Evolutionary conservation across 2,797 vertebrate species (phyloP).

Genomic region (Pteronotus mesoamericanus): DNA sequence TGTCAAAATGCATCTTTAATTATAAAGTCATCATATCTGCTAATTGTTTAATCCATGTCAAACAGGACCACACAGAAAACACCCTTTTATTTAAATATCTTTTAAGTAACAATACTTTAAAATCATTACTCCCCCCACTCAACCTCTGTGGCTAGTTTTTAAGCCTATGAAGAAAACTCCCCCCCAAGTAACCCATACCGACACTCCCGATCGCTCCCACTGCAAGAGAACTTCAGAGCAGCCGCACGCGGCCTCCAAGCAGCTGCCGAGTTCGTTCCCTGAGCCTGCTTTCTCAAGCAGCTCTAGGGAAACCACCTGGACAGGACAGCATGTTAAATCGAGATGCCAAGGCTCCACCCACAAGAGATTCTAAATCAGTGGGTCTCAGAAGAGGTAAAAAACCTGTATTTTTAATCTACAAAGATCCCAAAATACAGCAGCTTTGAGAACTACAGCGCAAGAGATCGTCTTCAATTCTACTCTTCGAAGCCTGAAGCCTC

Average conservation of each 20-base stretch:
- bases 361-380: neutral
- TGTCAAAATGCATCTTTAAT: neutral
- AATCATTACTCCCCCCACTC: neutral
- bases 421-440: neutral
- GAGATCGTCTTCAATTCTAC: neutral
- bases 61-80: neutral
- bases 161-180: neutral
- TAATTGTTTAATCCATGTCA: neutral
- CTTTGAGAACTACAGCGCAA: neutral
- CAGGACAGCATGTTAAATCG: neutral
- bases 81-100: neutral
- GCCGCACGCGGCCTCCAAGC: neutral
- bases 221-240: neutral
- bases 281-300: neutral
- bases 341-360: neutral
- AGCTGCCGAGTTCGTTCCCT: neutral
- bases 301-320: neutral
- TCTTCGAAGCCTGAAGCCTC: neutral
- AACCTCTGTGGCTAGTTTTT: neutral
- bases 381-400: neutral
- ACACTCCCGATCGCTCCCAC: neutral
- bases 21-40: neutral
- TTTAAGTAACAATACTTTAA: conserved; percentile 13
- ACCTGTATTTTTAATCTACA: neutral
- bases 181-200: neutral